Evolutionary conservation across 2,888 invertebrate genomes (phyloP).

Genomic region (Tridacna crocea): DNA sequence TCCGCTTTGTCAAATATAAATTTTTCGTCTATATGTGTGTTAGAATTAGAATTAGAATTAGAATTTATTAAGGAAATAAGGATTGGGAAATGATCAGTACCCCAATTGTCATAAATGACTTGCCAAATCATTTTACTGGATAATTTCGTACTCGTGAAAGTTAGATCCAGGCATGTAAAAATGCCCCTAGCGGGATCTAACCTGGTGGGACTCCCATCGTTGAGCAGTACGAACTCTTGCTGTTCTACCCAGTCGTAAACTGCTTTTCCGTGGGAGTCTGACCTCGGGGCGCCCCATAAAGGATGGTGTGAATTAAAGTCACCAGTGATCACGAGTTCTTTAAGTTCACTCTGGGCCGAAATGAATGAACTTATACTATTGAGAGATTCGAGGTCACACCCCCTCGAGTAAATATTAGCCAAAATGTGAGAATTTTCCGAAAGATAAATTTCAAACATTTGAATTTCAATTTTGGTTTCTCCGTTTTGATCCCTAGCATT

Average conservation of each 20-base stretch:
- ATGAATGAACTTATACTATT: background rate
- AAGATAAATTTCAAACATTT: background rate
- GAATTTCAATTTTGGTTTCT: background rate
- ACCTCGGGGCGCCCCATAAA: background rate
- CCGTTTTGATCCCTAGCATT: background rate
- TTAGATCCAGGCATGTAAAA: slow-evolving; percentile 1
- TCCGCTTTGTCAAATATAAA: slow-evolving; percentile 8
- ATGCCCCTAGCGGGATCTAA: background rate
- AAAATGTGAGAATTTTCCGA: background rate
- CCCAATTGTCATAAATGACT: background rate
- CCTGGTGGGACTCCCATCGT: background rate
- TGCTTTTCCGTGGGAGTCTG: background rate
- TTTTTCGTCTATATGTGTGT: background rate
- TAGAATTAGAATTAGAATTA: too few species aligned
- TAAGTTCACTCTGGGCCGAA: background rate
- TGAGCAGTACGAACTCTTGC: background rate
- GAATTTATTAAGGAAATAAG: background rate
- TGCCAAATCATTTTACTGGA: background rate
- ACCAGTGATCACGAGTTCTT: slow-evolving; percentile 13
- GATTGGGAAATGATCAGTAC: background rate
- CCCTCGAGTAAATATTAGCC: background rate
- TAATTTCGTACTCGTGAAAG: background rate
- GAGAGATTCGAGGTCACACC: slow-evolving; percentile 14
- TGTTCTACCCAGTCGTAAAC: background rate
- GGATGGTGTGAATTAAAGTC: slow-evolving; percentile 13